Base-by-base conservation (phyloP, 1,140 invertebrate species). In the Pseudomyrmex pallidus region DNA sequence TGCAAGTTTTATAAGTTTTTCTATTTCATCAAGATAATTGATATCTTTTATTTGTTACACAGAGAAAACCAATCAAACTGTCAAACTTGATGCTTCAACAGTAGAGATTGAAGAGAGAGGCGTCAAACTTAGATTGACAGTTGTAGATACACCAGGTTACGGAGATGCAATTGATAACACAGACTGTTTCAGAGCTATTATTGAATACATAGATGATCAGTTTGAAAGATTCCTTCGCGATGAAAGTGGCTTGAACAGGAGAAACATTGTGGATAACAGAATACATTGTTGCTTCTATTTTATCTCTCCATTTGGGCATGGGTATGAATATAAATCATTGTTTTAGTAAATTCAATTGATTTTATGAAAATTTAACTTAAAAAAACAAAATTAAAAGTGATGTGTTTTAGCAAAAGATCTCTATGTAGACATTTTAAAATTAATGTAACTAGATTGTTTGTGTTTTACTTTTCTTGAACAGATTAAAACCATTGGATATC, bases 271-370 rank as follows among this genome's bases (percentile, higher is more conserved):
- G 61, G 98, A 99, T 91, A 98, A 98, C 94, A 96, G 98, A 92
- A 98, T 99, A 91, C 98, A 99, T 93, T 99, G 98, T 94, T 99
- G 99, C 95, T 98, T 99, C 90, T 99, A 99, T 95, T 99, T 99
- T 94, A 99, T 99, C 92, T 99, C 99, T 62, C 99, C 99, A 15
- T 98, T 98, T 94, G 99, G 99, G 48, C 99, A 99, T 95, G 98
- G 99, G 96, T 97, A 95, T 91, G 92, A 91, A 67, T 77, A 35
- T 35, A 35, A 35, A 35, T 82, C 63, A 85, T 67, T 70, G 83
- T 89, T 7, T 9, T 3, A 10, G 35, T 66, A 20, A 54, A 68
- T 80, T 54, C 44, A 64, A 35, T 17, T 57, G 25, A 35, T 70
- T 84, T 74, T 7, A 50, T 70, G 35, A 74, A 44, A 52, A 0